These are phyloP conservation scores for Diplodus sargus DNA, from an alignment of 2,797 vertebrate genomes.

Conservation along the genomic window DNA sequence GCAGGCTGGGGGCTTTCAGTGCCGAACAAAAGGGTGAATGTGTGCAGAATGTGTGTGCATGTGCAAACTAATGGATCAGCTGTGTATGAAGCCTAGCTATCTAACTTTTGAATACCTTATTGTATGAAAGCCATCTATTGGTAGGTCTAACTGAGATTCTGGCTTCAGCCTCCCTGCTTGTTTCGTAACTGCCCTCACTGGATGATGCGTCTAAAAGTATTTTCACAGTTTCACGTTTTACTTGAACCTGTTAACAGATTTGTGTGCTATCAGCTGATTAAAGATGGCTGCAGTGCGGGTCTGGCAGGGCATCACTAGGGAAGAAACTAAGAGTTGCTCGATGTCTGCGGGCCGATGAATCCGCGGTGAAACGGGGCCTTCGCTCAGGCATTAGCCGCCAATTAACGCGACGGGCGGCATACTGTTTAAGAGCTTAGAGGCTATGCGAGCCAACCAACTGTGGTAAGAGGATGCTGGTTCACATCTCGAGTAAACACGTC, in stretches of 20 bases:
- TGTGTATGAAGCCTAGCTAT: too few relatives aligned
- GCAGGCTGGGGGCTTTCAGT: constrained; percentile 14
- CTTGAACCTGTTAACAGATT: background rate
- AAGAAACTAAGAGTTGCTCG: background rate
- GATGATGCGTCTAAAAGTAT: background rate
- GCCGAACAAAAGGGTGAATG: constrained; percentile 5
- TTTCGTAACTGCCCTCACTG: background rate
- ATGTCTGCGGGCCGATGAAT: background rate
- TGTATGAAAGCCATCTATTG: background rate
- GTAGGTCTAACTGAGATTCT: background rate
- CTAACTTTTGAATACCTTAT: background rate
- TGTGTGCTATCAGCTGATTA: background rate
- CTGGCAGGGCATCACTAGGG: background rate
- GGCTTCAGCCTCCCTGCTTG: background rate
- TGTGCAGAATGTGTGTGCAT: background rate
- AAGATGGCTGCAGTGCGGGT: background rate
- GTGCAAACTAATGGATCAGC: background rate
- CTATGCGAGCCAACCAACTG: background rate
- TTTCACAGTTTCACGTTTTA: background rate
- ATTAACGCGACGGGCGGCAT: too few relatives aligned
- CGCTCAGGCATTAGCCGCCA: background rate
- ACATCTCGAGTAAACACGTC: background rate
- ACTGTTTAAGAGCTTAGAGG: background rate
- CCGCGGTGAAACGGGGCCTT: background rate
- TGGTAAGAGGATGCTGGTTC: background rate